A percentile compares a stretch with the other conserved stretches of the same genome.
Conservation (phyloP, 2,797 vertebrate genomes). For the Paratrypauchen microcephalus region DNA sequence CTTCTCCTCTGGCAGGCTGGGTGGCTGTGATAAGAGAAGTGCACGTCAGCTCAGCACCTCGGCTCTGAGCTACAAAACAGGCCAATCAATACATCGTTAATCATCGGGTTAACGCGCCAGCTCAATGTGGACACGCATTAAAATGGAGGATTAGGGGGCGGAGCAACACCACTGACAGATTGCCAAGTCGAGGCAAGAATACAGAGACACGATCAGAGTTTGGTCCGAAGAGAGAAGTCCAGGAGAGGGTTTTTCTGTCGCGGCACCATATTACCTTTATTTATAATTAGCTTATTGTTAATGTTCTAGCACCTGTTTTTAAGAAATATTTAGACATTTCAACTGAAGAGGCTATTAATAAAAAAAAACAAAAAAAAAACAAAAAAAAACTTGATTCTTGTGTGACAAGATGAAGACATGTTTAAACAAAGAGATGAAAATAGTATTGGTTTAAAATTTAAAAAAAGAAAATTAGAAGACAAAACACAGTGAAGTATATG, state of each 20-base stretch:
- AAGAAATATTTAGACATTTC: too few relatives aligned
- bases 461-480: too few relatives aligned
- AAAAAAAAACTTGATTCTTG: too few relatives aligned
- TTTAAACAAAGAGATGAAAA: too few relatives aligned
- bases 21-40: slow-evolving; percentile 70
- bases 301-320: too few relatives aligned
- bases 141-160: slow-evolving; percentile 71
- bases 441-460: too few relatives aligned
- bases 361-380: too few relatives aligned
- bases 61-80: slow-evolving; percentile 59
- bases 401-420: too few relatives aligned
- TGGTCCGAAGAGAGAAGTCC: slow-evolving; percentile 12
- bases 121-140: slow-evolving; percentile 72
- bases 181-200: slow-evolving; percentile 28
- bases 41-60: slow-evolving; percentile 76
- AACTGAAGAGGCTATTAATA: too few relatives aligned
- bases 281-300: too few relatives aligned
- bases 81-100: slow-evolving; percentile 80
- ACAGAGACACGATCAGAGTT: slow-evolving; percentile 50
- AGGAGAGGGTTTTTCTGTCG: neutral
- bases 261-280: too few relatives aligned
- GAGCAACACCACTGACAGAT: slow-evolving; percentile 35
- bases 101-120: slow-evolving; percentile 73
- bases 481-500: too few relatives aligned
- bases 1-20: slow-evolving; percentile 67